These are phyloP conservation scores for Adrianichthys oophorus DNA, from an alignment of 2,797 vertebrate genomes.

Conservation along the genomic window DNA sequence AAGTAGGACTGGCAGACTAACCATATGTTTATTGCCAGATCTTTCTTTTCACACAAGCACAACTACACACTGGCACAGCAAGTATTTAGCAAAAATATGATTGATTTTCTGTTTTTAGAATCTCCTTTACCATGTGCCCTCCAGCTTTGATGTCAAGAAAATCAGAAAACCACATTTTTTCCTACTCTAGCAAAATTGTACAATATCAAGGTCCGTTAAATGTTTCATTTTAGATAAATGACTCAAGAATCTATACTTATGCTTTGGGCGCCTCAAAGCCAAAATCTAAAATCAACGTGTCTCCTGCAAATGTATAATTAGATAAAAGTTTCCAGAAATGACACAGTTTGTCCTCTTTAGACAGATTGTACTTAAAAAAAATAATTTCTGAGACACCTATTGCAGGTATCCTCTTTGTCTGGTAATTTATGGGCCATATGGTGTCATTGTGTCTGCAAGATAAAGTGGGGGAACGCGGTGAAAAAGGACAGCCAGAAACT, in stretches of 20 bases:
- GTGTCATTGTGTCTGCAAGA: conserved; percentile 53
- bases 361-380: conserved; percentile 45
- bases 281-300: conserved; percentile 17
- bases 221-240: conserved; percentile 23
- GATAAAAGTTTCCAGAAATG: conserved; percentile 43
- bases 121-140: conserved; percentile 11
- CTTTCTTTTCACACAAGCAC: conserved; percentile 30
- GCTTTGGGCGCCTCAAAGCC: conserved; percentile 26
- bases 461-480: conserved; percentile 46
- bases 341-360: conserved; percentile 48
- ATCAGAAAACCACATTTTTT: neutral
- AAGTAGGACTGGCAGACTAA: conserved; percentile 64
- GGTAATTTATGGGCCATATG: conserved; percentile 49
- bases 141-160: conserved; percentile 14
- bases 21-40: conserved; percentile 64
- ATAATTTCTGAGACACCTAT: conserved; percentile 61
- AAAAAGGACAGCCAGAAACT: conserved; percentile 52
- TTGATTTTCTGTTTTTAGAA: conserved; percentile 40
- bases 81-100: conserved; percentile 27
- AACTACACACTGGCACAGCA: conserved; percentile 19
- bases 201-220: conserved; percentile 25
- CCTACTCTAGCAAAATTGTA: neutral
- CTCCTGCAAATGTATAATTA: conserved; percentile 19
- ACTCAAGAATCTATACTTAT: conserved; percentile 24
- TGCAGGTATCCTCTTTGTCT: conserved; percentile 25